These are phyloP conservation scores for Myocastor coypus DNA, from an alignment of 2,113 vertebrate species.

Conservation along the genomic window DNA sequence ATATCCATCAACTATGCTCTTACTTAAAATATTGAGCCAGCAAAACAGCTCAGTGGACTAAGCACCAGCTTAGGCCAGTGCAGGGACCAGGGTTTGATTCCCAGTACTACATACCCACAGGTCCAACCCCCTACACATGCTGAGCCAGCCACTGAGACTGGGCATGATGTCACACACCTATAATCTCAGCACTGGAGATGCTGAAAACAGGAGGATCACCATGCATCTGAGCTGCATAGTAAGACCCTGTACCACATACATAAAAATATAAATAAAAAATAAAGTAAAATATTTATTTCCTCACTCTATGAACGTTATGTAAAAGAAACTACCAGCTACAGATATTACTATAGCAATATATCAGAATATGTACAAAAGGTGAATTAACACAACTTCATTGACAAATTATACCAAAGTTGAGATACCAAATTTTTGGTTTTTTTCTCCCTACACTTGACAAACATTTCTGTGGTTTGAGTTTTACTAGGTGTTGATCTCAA, in stretches of 20 bases:
- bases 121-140: no score
- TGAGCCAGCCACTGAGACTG: no score
- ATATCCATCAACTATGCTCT: slow-evolving; percentile 30
- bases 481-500: slow-evolving; percentile 37
- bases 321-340: slow-evolving; percentile 68
- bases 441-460: not conserved
- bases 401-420: slow-evolving; percentile 64
- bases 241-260: no score
- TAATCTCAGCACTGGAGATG: no score
- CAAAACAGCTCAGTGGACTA: no score
- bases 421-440: slow-evolving; percentile 39
- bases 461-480: not conserved
- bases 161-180: no score
- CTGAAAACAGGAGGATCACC: no score
- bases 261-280: no score
- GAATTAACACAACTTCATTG: slow-evolving; percentile 53
- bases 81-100: no score
- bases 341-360: slow-evolving; percentile 62
- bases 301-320: slow-evolving; percentile 68
- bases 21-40: slow-evolving; percentile 53
- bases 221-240: no score
- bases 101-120: no score
- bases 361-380: slow-evolving; percentile 67
- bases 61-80: no score
- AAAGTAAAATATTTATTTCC: slow-evolving; percentile 71